Conservation (phyloP, 2,113 vertebrate genomes). For the Callithrix jacchus region DNA sequence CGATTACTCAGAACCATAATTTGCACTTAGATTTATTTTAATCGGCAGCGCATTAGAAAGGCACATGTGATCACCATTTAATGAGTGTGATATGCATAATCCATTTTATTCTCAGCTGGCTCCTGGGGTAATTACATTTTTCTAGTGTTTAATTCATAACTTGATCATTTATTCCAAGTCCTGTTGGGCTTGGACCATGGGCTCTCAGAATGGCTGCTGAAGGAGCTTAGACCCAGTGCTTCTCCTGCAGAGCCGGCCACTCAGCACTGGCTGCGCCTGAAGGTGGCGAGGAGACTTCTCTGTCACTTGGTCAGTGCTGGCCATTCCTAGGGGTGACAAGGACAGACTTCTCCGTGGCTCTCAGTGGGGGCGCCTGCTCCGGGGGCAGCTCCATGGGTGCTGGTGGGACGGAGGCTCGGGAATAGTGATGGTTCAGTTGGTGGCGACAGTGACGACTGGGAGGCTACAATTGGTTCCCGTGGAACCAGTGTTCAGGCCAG, state of each 20-base stretch:
- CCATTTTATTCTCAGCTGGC: slow-evolving; percentile 57
- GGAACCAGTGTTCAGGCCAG: no score
- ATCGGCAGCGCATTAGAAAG: background rate
- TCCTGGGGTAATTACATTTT: slow-evolving; percentile 67
- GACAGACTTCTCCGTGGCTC: no score
- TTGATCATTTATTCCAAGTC: slow-evolving; percentile 37
- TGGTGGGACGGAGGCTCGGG: accelerated
- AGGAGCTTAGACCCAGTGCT: background rate
- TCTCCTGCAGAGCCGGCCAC: background rate
- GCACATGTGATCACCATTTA: background rate
- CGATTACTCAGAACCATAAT: background rate
- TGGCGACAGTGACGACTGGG: background rate
- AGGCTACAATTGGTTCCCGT: accelerated
- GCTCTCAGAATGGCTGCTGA: background rate
- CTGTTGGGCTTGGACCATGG: background rate
- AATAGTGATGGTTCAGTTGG: no score
- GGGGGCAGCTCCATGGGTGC: accelerated
- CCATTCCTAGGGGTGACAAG: accelerated
- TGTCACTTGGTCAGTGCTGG: no score
- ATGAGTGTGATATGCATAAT: background rate
- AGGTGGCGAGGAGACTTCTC: accelerated
- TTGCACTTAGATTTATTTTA: background rate
- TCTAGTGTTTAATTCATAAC: slow-evolving; percentile 70
- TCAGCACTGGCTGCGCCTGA: accelerated
- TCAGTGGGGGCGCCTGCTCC: background rate